phyloP scores from a whole-genome alignment of 2,888 invertebrate genomes.

The Morpho achilles region DNA sequence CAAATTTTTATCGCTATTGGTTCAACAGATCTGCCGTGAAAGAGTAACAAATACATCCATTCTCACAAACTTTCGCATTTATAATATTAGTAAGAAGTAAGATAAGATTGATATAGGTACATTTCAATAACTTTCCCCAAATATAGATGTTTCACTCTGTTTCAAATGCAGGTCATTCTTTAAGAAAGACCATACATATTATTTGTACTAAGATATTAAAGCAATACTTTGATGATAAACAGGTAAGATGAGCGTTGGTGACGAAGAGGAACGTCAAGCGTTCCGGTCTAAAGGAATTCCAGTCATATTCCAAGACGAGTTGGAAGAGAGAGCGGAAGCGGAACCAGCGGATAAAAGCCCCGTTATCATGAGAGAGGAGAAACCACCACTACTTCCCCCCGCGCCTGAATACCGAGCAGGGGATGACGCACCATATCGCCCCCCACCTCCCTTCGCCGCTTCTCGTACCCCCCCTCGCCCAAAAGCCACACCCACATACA shows the following conservation, averaged over 20 bases:
- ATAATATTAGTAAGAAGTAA: too few species aligned
- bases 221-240: neutral
- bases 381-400: constrained; percentile 93
- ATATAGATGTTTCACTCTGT: neutral
- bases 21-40: too few species aligned
- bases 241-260: constrained; percentile 84
- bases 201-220: neutral
- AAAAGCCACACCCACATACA: constrained; percentile 93
- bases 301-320: constrained; percentile 97
- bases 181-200: neutral
- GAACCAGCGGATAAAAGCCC: constrained; percentile 94
- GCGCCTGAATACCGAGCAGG: constrained; percentile 82
- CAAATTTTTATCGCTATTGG: too few species aligned
- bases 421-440: constrained; percentile 89
- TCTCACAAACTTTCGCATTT: too few species aligned
- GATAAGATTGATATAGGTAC: too few species aligned
- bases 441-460: constrained; percentile 91
- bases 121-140: too few species aligned
- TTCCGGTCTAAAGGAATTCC: constrained; percentile 93
- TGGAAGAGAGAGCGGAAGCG: constrained; percentile 94
- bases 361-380: constrained; percentile 96
- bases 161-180: neutral
- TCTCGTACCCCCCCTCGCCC: constrained; percentile 88
- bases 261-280: constrained; percentile 89
- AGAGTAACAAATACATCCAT: too few species aligned